These are phyloP conservation scores for Geodia barretti DNA, from an alignment of 37 sponge, comb jelly and placozoan genomes.

Conservation along the genomic window DNA sequence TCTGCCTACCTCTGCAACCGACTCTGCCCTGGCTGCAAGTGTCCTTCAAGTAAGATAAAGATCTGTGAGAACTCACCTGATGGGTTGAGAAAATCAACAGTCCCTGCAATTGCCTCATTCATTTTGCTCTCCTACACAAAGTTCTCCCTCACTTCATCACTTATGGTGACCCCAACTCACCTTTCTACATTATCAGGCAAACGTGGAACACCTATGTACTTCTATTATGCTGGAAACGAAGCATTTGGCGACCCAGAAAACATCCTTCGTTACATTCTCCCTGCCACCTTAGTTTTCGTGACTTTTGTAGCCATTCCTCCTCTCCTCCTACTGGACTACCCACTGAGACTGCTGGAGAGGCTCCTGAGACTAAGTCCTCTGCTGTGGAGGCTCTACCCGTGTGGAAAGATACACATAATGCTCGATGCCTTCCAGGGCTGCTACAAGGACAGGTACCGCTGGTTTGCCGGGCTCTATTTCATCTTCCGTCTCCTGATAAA, in stretches of 20 bases:
- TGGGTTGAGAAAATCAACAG: slow-evolving; percentile 15
- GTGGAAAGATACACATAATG: slow-evolving; percentile 28
- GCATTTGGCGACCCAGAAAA: background rate
- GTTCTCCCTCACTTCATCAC: slow-evolving; percentile 21
- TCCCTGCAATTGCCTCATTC: slow-evolving; percentile 54
- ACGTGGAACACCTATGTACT: background rate
- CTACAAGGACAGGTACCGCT: slow-evolving; percentile 29
- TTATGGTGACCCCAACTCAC: slow-evolving; percentile 6
- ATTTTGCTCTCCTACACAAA: slow-evolving; percentile 60
- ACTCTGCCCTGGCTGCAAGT: too few species aligned
- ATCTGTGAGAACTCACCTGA: too few species aligned
- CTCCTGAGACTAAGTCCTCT: background rate
- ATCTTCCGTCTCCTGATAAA: slow-evolving; percentile 25
- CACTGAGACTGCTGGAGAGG: slow-evolving; percentile 35
- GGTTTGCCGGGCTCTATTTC: slow-evolving; percentile 64
- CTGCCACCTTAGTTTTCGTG: slow-evolving; percentile 25
- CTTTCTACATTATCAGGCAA: slow-evolving; percentile 5
- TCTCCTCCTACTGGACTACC: slow-evolving; percentile 43
- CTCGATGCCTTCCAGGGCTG: slow-evolving; percentile 63
- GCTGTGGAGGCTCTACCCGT: background rate
- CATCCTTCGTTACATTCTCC: slow-evolving; percentile 10
- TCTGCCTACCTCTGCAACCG: too few species aligned
- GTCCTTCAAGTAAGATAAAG: too few species aligned
- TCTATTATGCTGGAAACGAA: slow-evolving; percentile 32
- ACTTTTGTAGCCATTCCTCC: slow-evolving; percentile 40